These are phyloP conservation scores for Montipora capitata DNA, from an alignment of 92 coral and sea anemone genomes.

Conservation along the genomic window DNA sequence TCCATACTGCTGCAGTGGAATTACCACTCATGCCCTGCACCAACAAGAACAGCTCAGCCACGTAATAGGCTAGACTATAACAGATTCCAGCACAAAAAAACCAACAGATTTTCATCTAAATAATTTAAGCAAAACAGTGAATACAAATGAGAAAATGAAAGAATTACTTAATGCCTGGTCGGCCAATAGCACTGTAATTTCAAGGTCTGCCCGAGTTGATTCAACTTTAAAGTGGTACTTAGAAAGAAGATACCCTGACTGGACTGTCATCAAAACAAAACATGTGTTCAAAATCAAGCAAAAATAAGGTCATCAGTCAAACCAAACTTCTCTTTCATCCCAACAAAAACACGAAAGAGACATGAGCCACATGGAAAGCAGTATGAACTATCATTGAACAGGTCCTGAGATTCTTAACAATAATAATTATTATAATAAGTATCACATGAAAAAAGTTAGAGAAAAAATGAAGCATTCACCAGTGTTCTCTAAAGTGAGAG, in stretches of 20 bases:
- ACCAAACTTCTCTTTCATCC: neutral
- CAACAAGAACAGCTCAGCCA: too few relatives aligned
- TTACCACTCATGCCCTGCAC: neutral
- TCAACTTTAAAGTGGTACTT: neutral
- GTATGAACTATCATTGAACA: neutral
- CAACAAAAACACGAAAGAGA: neutral
- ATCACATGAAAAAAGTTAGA: neutral
- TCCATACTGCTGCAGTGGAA: neutral
- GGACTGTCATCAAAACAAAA: too few relatives aligned
- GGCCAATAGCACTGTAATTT: neutral
- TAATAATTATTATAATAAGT: neutral
- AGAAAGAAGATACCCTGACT: neutral
- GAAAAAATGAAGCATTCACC: conserved; percentile 7
- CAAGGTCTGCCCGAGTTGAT: neutral
- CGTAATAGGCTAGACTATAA: too few relatives aligned
- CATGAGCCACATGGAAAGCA: neutral
- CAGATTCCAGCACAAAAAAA: too few relatives aligned
- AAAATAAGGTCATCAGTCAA: neutral
- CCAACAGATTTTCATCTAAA: too few relatives aligned
- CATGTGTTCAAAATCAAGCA: too few relatives aligned
- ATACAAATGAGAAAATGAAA: too few relatives aligned
- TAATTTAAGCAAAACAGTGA: too few relatives aligned
- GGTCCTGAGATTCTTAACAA: neutral
- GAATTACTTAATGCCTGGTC: neutral
- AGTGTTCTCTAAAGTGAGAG: too few relatives aligned